Conservation (phyloP, 1,140 invertebrate species). For the Popillia japonica region DNA sequence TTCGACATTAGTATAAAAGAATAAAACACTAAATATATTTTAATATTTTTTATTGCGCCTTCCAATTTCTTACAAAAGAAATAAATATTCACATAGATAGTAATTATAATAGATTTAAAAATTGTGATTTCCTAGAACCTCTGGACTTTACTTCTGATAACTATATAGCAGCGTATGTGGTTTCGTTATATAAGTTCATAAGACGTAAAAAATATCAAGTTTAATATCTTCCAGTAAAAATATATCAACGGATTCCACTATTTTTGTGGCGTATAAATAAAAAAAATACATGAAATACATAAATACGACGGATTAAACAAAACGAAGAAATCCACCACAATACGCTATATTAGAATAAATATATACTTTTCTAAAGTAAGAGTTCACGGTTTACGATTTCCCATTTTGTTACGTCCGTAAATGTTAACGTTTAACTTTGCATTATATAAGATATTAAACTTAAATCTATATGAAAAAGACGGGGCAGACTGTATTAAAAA, state of each 20-base stretch:
- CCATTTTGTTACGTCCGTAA: neutral
- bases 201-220: neutral
- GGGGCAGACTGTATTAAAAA: constrained; percentile 23
- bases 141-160: constrained; percentile 15
- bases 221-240: neutral
- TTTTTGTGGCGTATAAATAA: neutral
- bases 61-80: constrained; percentile 34
- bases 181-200: neutral
- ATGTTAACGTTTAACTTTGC: neutral
- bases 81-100: constrained; percentile 33
- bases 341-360: too few species aligned
- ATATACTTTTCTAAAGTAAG: too few species aligned
- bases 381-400: too few species aligned
- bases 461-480: neutral
- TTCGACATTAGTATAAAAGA: too few species aligned
- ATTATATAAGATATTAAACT: constrained; percentile 2
- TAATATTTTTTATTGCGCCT: constrained; percentile 27
- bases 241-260: neutral
- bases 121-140: constrained; percentile 10
- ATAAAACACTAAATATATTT: constrained; percentile 3
- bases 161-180: neutral
- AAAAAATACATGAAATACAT: neutral
- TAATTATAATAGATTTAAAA: constrained; percentile 32
- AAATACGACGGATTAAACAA: neutral
- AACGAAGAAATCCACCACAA: too few species aligned